phyloP scores from a whole-genome alignment of 2,113 vertebrate species.

The Tautogolabrus adspersus region DNA sequence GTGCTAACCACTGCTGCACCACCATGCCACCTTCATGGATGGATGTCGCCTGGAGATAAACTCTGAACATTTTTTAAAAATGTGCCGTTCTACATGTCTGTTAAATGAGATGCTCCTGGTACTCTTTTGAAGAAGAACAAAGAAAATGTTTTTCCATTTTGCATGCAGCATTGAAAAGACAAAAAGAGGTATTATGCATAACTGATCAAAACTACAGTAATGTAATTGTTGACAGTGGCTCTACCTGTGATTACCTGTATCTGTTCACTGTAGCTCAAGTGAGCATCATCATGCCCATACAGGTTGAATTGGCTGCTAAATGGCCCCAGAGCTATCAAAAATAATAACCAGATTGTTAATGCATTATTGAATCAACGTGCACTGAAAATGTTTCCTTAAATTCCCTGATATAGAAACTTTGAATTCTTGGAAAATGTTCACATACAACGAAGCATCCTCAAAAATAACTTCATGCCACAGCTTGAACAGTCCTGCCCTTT shows the following conservation, averaged over 20 bases:
- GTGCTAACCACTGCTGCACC: too few species aligned
- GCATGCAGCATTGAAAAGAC: neutral
- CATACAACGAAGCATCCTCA: neutral
- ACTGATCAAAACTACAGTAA: neutral
- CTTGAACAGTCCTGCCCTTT: neutral
- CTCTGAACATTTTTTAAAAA: too few species aligned
- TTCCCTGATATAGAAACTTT: neutral
- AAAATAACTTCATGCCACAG: slow-evolving; percentile 10
- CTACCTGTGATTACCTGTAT: neutral
- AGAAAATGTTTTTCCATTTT: neutral
- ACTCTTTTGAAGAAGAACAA: too few species aligned
- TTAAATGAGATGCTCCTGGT: too few species aligned
- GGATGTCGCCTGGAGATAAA: too few species aligned
- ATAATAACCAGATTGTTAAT: neutral
- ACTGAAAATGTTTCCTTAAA: neutral
- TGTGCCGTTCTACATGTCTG: too few species aligned
- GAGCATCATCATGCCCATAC: neutral
- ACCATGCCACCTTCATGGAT: too few species aligned
- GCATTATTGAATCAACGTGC: neutral
- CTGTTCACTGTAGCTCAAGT: neutral
- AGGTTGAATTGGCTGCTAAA: neutral
- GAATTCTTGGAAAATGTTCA: neutral
- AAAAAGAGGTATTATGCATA: neutral
- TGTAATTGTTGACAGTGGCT: neutral
- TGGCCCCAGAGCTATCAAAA: neutral